Base-by-base conservation (phyloP, 1,140 invertebrate species). In the Pachypsylla venusta region DNA sequence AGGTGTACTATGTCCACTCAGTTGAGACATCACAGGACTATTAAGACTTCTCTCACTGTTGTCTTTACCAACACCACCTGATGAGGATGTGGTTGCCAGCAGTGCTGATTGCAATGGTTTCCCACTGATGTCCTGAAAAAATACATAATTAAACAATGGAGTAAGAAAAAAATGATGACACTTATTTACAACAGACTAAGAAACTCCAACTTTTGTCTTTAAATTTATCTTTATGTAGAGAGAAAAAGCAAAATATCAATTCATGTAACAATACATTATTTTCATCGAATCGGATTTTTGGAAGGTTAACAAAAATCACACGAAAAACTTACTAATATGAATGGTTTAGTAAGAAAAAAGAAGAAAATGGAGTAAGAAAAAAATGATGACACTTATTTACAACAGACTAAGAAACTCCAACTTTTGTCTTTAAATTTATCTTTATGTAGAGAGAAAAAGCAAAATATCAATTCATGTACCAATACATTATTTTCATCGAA, bases 41-140 rank as follows among this genome's bases (percentile, higher is more conserved):
- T 92, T 92, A 25, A 93, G 73, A 68, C 89, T 92, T 22, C 89
- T 74, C 69, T 93, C 89, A 70, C 88, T 92, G 70, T 90, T 91
- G 70, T 89, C 87, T 4, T 85, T 86, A 5, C 85, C 85, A 0
- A 87, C 85, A 7, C 85, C 85, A 0, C 83, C 86, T 0, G 85
- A 89, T 55, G 85, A 87, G 2, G 87, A 90, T 0, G 87, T 89
- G 2, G 89, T 91, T 0, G 88, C 89, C 48, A 93, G 70, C 5
- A 94, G 73, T 0, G 89, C 89, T 60, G 84, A 89, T 68, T 93
- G 91, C 25, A 93, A 68, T 1, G 89, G 89, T 67, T 93, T 93
- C 0, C 90, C 90, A 63, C 89, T 93, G 63, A 95, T 91, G 70
- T 94, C 91, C 71, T 93, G 88, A 13, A 63, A 61, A 16, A 63